A percentile compares a stretch with the other conserved stretches of the same genome.
Conservation (phyloP, 2,113 vertebrate species). For the Prunella himalayana region DNA sequence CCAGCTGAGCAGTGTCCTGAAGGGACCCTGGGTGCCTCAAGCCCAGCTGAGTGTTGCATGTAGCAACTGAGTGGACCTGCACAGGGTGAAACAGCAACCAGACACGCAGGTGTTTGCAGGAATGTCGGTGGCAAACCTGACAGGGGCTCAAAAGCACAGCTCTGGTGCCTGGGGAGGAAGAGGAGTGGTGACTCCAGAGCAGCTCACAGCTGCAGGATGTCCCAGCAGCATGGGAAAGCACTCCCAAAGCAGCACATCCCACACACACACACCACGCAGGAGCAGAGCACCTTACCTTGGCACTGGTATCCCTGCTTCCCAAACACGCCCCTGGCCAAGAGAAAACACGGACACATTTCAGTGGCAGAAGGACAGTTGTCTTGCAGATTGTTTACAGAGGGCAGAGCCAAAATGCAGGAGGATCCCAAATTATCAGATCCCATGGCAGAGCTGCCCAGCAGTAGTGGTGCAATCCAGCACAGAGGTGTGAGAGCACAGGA, state of each 20-base stretch:
- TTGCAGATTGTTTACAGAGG: neutral
- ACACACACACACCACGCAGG: fast-evolving
- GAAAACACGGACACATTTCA: neutral
- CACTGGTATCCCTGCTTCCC: conserved; percentile 98
- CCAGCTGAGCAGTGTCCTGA: neutral
- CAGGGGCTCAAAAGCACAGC: neutral
- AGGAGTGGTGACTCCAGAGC: neutral
- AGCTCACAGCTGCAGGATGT: neutral
- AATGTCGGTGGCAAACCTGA: neutral
- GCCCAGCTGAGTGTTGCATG: neutral
- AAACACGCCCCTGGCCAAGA: conserved; percentile 89
- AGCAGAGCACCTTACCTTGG: conserved; percentile 80
- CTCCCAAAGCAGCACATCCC: neutral
- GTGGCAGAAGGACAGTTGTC: neutral
- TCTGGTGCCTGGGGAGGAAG: neutral
- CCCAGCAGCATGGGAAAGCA: neutral
- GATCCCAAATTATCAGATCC: neutral
- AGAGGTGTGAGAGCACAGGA: neutral
- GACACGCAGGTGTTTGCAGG: neutral
- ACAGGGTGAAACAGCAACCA: neutral
- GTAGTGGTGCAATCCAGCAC: neutral
- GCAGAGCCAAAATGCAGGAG: neutral
- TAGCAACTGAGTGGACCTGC: neutral
- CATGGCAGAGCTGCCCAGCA: neutral
- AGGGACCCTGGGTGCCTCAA: neutral